Percentiles rank a stretch among this genome's conserved stretches.
Conservation (phyloP, 2,113 vertebrate genomes). For the Rallus limicola region DNA sequence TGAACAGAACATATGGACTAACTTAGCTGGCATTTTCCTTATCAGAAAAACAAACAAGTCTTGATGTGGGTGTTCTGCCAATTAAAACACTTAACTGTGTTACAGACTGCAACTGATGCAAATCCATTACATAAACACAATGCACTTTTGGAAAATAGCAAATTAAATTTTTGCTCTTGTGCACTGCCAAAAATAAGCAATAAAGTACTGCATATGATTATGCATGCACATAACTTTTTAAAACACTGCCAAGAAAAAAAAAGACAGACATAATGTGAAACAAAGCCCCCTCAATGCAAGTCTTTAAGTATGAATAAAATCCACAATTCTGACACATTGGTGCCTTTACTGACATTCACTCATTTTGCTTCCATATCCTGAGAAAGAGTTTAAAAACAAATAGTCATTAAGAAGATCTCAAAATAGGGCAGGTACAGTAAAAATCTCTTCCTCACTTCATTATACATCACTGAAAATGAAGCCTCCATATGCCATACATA, state of each 20-base stretch:
- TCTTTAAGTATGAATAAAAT: conserved; percentile 69
- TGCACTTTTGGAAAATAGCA: conserved; percentile 73
- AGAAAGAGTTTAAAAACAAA: conserved; percentile 44
- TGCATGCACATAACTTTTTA: conserved; percentile 56
- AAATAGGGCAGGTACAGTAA: conserved; percentile 49
- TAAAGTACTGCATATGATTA: conserved; percentile 57
- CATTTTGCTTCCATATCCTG: conserved; percentile 51
- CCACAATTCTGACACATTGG: conserved; percentile 38
- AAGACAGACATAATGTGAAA: conserved; percentile 20
- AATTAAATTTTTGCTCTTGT: conserved; percentile 74
- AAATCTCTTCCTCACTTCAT: conserved; percentile 40
- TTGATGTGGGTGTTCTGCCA: conserved; percentile 82
- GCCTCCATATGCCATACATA: background rate
- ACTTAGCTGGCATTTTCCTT: conserved; percentile 82
- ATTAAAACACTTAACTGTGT: conserved; percentile 78
- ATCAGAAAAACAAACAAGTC: conserved; percentile 83
- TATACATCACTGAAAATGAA: conserved; percentile 34
- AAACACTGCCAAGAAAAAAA: conserved; percentile 12
- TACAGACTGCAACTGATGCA: conserved; percentile 76
- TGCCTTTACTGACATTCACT: conserved; percentile 43
- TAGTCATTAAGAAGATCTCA: conserved; percentile 29
- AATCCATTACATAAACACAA: conserved; percentile 77
- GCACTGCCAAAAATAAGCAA: conserved; percentile 62
- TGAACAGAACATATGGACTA: conserved; percentile 78
- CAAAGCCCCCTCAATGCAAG: conserved; percentile 15